Conservation (phyloP, 2,888 invertebrate species). For the Eupithecia centaureata region DNA sequence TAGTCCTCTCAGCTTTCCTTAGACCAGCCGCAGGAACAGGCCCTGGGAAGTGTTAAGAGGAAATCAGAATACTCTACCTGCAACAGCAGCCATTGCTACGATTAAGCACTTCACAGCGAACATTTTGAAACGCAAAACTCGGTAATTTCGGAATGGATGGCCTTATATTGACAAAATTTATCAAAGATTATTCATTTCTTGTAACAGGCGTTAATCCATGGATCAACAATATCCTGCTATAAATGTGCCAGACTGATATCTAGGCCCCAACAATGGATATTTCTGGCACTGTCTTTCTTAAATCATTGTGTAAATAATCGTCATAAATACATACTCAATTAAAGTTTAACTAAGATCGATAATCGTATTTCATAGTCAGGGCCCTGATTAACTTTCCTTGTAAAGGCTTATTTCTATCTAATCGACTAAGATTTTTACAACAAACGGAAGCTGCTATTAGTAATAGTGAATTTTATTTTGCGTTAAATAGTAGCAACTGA, state of each 20-base stretch:
- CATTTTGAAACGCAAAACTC: conserved; percentile 57
- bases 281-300: background rate
- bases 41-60: background rate
- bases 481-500: too few species aligned
- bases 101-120: conserved; percentile 59
- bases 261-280: background rate
- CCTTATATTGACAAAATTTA: conserved; percentile 64
- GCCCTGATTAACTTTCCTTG: background rate
- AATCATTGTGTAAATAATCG: background rate
- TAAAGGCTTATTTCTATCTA: background rate
- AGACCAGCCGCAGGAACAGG: background rate
- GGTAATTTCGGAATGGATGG: conserved; percentile 27
- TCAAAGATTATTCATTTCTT: conserved; percentile 50
- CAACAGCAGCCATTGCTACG: conserved; percentile 60
- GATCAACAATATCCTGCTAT: conserved; percentile 38
- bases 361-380: background rate
- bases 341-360: background rate
- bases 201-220: conserved; percentile 45
- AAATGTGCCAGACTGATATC: conserved; percentile 46
- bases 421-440: background rate
- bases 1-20: background rate
- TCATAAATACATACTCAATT: background rate
- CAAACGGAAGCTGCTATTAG: background rate
- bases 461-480: background rate
- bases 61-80: conserved; percentile 57